phyloP scores from a whole-genome alignment of 2,113 vertebrate genomes.

The Turnix velox region DNA sequence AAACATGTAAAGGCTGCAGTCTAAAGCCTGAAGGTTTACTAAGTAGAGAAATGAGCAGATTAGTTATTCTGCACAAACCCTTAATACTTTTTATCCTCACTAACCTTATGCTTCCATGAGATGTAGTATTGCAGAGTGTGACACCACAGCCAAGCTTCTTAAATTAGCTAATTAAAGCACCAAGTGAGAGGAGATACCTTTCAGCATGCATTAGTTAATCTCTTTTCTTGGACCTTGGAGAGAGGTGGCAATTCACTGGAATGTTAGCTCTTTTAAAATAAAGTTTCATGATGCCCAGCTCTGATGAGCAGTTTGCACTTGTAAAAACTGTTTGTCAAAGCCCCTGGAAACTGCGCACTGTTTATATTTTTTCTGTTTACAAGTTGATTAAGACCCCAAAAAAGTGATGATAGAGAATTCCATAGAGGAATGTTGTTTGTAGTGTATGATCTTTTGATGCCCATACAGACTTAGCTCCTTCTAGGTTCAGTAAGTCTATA shows the following conservation, averaged over 20 bases:
- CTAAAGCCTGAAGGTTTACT: not conserved
- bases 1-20: not conserved
- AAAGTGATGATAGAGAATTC: not conserved
- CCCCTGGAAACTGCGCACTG: not conserved
- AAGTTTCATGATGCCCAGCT: not conserved
- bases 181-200: not conserved
- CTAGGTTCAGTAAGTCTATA: not conserved
- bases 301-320: not conserved
- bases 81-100: not conserved
- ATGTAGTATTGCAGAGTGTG: not conserved
- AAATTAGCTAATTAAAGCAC: not conserved
- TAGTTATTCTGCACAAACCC: not conserved
- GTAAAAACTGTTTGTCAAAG: not conserved
- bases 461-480: not conserved
- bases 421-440: not conserved
- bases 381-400: not conserved
- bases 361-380: not conserved
- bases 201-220: not conserved
- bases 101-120: not conserved
- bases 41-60: not conserved
- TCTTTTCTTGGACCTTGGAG: not conserved
- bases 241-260: not conserved
- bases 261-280: not conserved
- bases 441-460: not conserved
- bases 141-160: not conserved